A percentile compares a stretch with the other conserved stretches of the same genome.
Evolutionary conservation across 2,888 invertebrate genomes (phyloP).

Genomic region (Scaptomyza parva): DNA sequence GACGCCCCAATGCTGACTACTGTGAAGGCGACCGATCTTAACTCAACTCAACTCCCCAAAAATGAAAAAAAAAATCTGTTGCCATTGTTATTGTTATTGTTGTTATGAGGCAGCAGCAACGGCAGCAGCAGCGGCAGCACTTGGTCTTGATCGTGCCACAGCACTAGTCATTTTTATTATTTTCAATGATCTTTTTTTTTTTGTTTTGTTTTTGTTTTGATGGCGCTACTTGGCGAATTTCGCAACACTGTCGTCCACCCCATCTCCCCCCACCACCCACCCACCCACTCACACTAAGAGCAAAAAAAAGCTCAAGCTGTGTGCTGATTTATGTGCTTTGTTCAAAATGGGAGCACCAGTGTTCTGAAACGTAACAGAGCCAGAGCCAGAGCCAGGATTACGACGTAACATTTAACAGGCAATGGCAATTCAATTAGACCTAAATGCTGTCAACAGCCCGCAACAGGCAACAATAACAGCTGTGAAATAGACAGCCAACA

Average conservation of each 20-base stretch:
- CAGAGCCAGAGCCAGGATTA: too few species aligned
- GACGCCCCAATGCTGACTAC: constrained; percentile 84
- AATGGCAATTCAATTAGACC: constrained; percentile 75
- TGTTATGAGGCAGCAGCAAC: constrained; percentile 42
- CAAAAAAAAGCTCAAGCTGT: constrained; percentile 53
- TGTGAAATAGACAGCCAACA: constrained; percentile 31
- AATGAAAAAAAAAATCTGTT: constrained; percentile 11
- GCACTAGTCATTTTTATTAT: constrained; percentile 75
- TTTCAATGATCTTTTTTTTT: constrained; percentile 33
- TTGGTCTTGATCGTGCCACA: constrained; percentile 77
- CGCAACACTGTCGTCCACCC: constrained; percentile 57
- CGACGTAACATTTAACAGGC: constrained; percentile 49
- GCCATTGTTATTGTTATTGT: constrained; percentile 69
- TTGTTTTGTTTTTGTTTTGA: constrained; percentile 26
- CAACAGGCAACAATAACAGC: constrained; percentile 51
- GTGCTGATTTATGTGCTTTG: constrained; percentile 68
- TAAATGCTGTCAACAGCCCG: constrained; percentile 75
- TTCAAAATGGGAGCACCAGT: constrained; percentile 66
- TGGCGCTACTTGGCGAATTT: constrained; percentile 67
- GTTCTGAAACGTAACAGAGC: constrained; percentile 44
- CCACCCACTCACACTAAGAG: too few species aligned
- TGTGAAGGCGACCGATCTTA: constrained; percentile 71
- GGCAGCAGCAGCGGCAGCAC: constrained; percentile 40
- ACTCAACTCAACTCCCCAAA: constrained; percentile 47
- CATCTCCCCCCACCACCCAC: constrained; percentile 12